These are phyloP conservation scores for Heteromyza rotundicornis DNA, from an alignment of 2,888 invertebrate species.

Conservation along the genomic window DNA sequence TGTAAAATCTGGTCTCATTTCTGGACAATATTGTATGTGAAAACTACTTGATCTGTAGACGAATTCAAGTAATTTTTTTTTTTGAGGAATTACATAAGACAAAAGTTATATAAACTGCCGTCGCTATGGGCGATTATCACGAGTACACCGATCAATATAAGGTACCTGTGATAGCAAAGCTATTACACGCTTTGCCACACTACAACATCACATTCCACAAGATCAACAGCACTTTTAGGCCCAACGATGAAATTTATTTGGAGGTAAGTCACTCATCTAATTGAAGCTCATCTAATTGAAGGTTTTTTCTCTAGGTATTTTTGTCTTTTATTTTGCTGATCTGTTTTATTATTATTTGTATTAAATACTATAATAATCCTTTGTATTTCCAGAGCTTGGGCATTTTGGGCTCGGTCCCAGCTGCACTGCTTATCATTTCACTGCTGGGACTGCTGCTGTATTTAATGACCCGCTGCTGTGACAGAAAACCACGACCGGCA, in stretches of 20 bases:
- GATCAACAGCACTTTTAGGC: conserved; percentile 91
- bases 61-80: no score
- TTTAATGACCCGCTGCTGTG: conserved; percentile 94
- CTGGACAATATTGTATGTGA: no score
- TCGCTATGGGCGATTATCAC: conserved; percentile 58
- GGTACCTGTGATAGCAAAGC: conserved; percentile 83
- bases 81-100: not conserved
- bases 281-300: no score
- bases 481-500: conserved; percentile 87
- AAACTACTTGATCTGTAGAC: no score
- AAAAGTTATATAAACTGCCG: not conserved
- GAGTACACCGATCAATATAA: conserved; percentile 75
- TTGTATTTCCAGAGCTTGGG: conserved; percentile 79
- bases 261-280: conserved; percentile 78
- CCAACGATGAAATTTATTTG: conserved; percentile 85
- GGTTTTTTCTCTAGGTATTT: no score
- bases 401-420: conserved; percentile 92
- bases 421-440: conserved; percentile 89
- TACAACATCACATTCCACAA: conserved; percentile 88
- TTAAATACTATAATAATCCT: not conserved
- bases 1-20: conserved; percentile 16
- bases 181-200: conserved; percentile 90
- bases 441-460: conserved; percentile 88
- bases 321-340: no score
- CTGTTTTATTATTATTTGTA: not conserved